Base-by-base conservation (phyloP, 2,113 vertebrate species). In the Eublepharis macularius region DNA sequence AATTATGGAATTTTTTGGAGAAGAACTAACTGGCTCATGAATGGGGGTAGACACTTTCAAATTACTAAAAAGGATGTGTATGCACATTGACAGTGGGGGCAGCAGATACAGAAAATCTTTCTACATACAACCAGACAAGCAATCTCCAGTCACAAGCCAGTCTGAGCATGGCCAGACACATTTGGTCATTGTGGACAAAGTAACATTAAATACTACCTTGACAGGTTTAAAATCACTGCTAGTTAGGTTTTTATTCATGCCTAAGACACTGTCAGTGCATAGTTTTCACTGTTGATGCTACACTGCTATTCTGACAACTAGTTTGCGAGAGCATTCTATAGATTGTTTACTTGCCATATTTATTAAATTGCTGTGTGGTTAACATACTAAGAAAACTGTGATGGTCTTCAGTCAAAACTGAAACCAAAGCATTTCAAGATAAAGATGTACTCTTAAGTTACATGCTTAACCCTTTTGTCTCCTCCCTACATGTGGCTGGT, bases 1-100 rank as follows among this genome's bases (percentile, higher is more conserved):
- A 87, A 74, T 80, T 87, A 88, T 81, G 70, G 85, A 81, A 89
- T 84, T 91, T 70, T 74, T 90, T 85, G 79, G 43, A 85, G 80
- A 88, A 54, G 13, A 87, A 78, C 88, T 89, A 92, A 81, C 14
- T 89, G 84, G 84, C 78, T 89, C 76, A 75, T 72, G 69, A 80
- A 74, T 88, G 86, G 88, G 88, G 24, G 88, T 73, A 88, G 83
- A 87, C 76, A 57, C 41, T 81, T 82, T 43, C 36, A 79, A n/a
- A 78, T 86, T 87, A 90, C 80, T 91, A 90, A 68, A 87, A 72
- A 88, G 47, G 76, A 84, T 47, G 11, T 83, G 88, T 70, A 74
- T 85, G 76, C 74, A 91, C 81, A 85, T 41, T n/a, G 63, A 87
- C 90, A 84, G 8, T 57, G 14, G 39, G 78, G 11, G 21, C 49